Evolutionary conservation across 2,113 vertebrate species (phyloP).

Genomic region (Thomomys bottae): DNA sequence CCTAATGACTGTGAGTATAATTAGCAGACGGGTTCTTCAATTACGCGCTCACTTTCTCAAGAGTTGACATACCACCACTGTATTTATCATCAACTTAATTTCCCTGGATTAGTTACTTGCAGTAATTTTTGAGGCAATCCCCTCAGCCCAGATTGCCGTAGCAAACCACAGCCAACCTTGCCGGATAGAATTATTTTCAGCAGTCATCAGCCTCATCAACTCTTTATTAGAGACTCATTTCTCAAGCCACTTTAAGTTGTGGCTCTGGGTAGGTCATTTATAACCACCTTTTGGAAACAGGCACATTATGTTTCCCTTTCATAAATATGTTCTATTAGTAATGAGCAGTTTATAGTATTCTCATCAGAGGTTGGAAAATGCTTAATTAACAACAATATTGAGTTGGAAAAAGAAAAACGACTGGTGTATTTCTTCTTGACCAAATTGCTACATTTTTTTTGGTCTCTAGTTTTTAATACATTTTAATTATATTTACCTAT

Average conservation of each 20-base stretch:
- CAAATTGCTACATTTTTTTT: constrained; percentile 53
- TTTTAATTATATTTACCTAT: constrained; percentile 42
- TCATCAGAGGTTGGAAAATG: constrained; percentile 69
- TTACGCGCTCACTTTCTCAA: constrained; percentile 57
- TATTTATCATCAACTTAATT: constrained; percentile 77
- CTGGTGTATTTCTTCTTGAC: constrained; percentile 74
- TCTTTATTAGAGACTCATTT: constrained; percentile 78
- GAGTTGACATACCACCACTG: constrained; percentile 57
- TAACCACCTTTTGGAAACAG: constrained; percentile 75
- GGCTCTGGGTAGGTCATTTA: constrained; percentile 76
- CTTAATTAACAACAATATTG: constrained; percentile 78
- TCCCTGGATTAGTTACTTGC: constrained; percentile 63
- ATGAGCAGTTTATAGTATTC: constrained; percentile 67
- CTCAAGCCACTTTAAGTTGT: constrained; percentile 72
- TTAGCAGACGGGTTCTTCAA: constrained; percentile 38
- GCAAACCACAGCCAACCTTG: constrained; percentile 67
- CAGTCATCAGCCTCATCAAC: constrained; percentile 69
- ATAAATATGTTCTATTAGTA: constrained; percentile 78
- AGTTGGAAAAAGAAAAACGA: constrained; percentile 63
- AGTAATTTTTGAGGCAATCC: constrained; percentile 74
- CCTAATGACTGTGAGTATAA: background rate
- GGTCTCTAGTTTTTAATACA: background rate
- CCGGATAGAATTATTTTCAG: constrained; percentile 75
- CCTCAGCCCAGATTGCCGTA: constrained; percentile 69
- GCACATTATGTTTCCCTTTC: constrained; percentile 77